Percentiles rank a stretch among this genome's conserved stretches.
phyloP scores from a whole-genome alignment of 2,113 vertebrate species.

The Myanophis thanlyinensis region DNA sequence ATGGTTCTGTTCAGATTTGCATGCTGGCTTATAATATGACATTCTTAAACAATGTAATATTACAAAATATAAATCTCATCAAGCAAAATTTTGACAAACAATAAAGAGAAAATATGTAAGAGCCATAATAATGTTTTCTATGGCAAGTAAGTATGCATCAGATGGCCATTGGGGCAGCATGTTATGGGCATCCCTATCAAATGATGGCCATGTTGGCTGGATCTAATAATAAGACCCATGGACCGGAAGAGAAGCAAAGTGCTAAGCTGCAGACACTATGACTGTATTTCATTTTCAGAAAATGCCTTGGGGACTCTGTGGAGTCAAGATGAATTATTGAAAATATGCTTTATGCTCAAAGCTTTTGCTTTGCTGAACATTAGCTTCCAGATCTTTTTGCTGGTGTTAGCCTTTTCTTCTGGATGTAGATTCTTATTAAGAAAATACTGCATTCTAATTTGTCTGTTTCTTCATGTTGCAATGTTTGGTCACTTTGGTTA shows the following conservation, averaged over 20 bases:
- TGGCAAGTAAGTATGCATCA: neutral
- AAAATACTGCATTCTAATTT: neutral
- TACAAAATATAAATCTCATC: neutral
- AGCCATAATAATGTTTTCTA: neutral
- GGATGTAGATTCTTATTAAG: neutral
- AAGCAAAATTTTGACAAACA: neutral
- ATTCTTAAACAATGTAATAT: neutral
- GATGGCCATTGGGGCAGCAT: neutral
- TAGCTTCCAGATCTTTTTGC: neutral
- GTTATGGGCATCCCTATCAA: neutral
- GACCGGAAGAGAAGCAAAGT: neutral
- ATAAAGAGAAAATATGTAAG: neutral
- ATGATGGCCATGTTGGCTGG: neutral
- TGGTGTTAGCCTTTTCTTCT: neutral
- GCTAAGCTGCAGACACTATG: neutral
- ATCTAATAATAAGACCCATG: neutral
- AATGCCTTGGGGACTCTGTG: neutral
- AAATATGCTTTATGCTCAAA: neutral
- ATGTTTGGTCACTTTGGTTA: neutral
- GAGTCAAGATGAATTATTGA: neutral
- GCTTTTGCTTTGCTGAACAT: neutral
- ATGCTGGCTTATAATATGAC: neutral
- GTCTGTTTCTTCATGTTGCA: neutral
- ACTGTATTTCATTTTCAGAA: neutral
- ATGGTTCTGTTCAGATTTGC: neutral